These are phyloP conservation scores for Sebastolobus alascanus DNA, from an alignment of 2,797 vertebrate genomes.

Conservation along the genomic window DNA sequence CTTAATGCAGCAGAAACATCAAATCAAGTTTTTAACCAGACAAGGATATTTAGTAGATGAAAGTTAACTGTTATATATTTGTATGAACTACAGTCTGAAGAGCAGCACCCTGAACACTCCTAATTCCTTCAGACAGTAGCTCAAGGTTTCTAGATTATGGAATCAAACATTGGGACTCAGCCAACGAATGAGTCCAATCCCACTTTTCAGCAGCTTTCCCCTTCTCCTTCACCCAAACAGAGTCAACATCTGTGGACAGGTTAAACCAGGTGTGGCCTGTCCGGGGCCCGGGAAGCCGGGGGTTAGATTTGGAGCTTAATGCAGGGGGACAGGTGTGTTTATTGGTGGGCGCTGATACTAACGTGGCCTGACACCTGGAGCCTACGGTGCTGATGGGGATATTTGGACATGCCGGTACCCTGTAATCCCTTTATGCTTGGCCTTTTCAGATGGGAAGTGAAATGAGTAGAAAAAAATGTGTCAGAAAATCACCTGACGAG, in stretches of 20 bases:
- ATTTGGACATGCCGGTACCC: conserved; percentile 75
- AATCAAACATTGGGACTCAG: conserved; percentile 60
- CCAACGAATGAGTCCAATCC: conserved; percentile 51
- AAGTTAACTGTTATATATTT: conserved; percentile 6
- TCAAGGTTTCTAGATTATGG: conserved; percentile 42
- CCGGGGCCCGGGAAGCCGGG: conserved; percentile 47
- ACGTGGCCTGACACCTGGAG: conserved; percentile 72
- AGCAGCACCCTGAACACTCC: conserved; percentile 16
- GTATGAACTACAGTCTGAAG: neutral
- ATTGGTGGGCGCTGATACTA: conserved; percentile 65
- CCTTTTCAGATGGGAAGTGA: conserved; percentile 60
- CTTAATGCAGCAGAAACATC: neutral
- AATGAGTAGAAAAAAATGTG: conserved; percentile 54
- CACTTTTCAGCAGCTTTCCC: conserved; percentile 51
- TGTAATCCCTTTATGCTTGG: conserved; percentile 64
- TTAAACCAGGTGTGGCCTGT: conserved; percentile 75
- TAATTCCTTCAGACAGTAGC: conserved; percentile 46
- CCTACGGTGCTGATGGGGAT: conserved; percentile 67
- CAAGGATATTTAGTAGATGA: neutral
- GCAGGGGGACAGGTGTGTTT: conserved; percentile 73
- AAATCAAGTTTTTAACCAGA: neutral
- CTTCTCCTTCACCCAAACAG: conserved; percentile 52
- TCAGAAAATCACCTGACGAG: conserved; percentile 48
- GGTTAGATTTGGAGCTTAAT: conserved; percentile 73
- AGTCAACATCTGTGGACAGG: conserved; percentile 74